phyloP scores from a whole-genome alignment of 2,113 vertebrate species.

The zebrafish (Danio rerio) region GRCz12tu NC_133195.1:26280001-26280500 shows the following conservation, averaged over 20 bases:
- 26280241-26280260: neutral
- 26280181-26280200: neutral
- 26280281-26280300: neutral
- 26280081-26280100: no score
- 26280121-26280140: neutral
- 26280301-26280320: neutral
- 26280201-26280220: neutral
- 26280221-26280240: neutral
- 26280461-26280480: constrained; percentile 10
- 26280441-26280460: constrained; percentile 30
- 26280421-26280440: constrained; percentile 12
- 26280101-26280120: no score
- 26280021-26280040: no score
- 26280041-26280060: no score
- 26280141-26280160: neutral
- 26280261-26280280: neutral
- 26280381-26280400: constrained; percentile 37
- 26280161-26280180: neutral
- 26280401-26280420: neutral
- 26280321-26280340: constrained; percentile 3
- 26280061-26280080: no score
- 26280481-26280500: constrained; percentile 25
- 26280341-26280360: neutral
- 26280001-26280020: no score
- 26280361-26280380: constrained; percentile 18